Evolutionary conservation across 1,140 invertebrate genomes (phyloP).

Genomic region (Meteorus sp.): DNA sequence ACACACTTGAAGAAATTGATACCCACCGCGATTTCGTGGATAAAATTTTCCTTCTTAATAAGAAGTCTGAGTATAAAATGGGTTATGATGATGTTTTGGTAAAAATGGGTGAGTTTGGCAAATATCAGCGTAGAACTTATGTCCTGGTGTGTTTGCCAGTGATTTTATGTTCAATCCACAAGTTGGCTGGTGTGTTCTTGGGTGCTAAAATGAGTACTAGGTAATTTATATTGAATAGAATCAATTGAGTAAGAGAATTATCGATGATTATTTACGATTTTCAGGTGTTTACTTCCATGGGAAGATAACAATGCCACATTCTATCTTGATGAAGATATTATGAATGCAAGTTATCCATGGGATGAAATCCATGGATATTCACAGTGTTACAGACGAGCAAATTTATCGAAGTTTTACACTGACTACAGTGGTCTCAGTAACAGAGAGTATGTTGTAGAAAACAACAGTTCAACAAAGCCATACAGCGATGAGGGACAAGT

Average conservation of each 20-base stretch:
- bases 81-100: slow-evolving; percentile 73
- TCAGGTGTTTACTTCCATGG: slow-evolving; percentile 65
- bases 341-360: slow-evolving; percentile 63
- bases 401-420: slow-evolving; percentile 44
- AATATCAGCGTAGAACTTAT: slow-evolving; percentile 73
- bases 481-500: slow-evolving; percentile 28
- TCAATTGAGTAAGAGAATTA: slow-evolving; percentile 2
- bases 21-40: no score
- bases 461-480: slow-evolving; percentile 23
- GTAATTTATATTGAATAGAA: slow-evolving; percentile 46
- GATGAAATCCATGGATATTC: slow-evolving; percentile 55
- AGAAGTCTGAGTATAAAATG: slow-evolving; percentile 56
- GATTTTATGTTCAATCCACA: slow-evolving; percentile 76
- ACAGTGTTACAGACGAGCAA: slow-evolving; percentile 55
- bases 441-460: slow-evolving; percentile 35
- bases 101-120: slow-evolving; percentile 73
- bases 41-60: no score
- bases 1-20: no score
- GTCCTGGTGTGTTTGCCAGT: slow-evolving; percentile 72
- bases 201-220: slow-evolving; percentile 66
- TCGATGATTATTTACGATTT: background rate
- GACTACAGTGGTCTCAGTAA: slow-evolving; percentile 39
- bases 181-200: slow-evolving; percentile 74
- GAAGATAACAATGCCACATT: slow-evolving; percentile 63
- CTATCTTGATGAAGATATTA: slow-evolving; percentile 47